Evolutionary conservation across 1,140 invertebrate genomes (phyloP).

Genomic region (Zaprionus taronus): DNA sequence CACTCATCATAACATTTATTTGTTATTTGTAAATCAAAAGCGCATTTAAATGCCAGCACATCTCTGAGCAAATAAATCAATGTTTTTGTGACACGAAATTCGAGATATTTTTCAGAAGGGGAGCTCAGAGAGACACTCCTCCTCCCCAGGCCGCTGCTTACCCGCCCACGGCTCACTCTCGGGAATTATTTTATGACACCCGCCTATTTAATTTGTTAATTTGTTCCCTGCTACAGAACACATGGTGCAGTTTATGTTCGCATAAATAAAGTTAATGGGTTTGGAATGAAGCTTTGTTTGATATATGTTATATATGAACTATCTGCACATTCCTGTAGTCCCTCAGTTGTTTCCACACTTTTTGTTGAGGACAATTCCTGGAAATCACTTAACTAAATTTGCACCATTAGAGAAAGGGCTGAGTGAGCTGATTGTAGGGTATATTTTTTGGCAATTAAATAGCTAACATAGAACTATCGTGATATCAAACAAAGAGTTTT

Average conservation of each 20-base stretch:
- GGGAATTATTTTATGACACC: conserved; percentile 70
- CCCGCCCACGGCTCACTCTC: background rate
- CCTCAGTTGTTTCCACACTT: conserved; percentile 25
- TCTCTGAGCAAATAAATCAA: conserved; percentile 67
- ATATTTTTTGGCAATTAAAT: background rate
- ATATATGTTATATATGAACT: background rate
- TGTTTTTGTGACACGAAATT: conserved; percentile 75
- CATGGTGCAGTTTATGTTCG: conserved; percentile 67
- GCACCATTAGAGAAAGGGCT: background rate
- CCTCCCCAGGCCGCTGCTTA: background rate
- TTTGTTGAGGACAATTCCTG: conserved; percentile 46
- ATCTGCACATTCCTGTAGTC: background rate
- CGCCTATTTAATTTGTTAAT: conserved; percentile 82
- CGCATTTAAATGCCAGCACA: conserved; percentile 70
- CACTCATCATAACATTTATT: conserved; percentile 81
- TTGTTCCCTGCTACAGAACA: conserved; percentile 68
- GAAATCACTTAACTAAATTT: conserved; percentile 46
- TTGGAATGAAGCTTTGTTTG: conserved; percentile 47
- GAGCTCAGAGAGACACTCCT: background rate
- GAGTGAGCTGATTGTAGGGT: background rate
- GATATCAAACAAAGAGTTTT: too few species aligned
- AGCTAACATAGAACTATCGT: too few species aligned
- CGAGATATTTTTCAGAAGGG: conserved; percentile 59
- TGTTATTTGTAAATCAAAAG: conserved; percentile 82
- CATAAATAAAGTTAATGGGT: conserved; percentile 60